phyloP scores from a whole-genome alignment of 2,113 vertebrate genomes.

The Lutjanus erythropterus region DNA sequence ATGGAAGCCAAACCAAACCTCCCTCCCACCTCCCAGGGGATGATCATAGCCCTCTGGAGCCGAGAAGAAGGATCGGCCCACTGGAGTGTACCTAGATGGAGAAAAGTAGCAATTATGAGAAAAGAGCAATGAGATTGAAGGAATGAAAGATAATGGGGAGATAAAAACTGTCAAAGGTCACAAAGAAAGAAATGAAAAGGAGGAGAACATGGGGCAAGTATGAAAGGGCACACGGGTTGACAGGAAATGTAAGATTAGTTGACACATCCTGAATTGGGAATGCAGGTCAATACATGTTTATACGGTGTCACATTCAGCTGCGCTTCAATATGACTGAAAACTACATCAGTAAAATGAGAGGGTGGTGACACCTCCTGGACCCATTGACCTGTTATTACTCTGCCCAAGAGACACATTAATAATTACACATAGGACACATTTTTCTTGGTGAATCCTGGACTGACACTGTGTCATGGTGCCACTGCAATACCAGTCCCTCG shows the following conservation, averaged over 20 bases:
- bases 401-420: constrained; percentile 41
- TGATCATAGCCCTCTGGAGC: constrained; percentile 98
- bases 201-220: not conserved
- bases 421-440: constrained; percentile 19
- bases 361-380: constrained; percentile 11
- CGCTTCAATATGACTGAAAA: constrained; percentile 29
- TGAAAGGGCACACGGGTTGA: not conserved
- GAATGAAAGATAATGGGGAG: not conserved
- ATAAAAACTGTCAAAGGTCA: not conserved
- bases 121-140: not conserved
- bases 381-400: constrained; percentile 37
- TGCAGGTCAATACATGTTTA: constrained; percentile 46
- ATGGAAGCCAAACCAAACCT: constrained; percentile 99
- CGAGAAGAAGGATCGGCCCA: constrained; percentile 99
- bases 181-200: not conserved
- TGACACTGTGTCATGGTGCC: constrained; percentile 38
- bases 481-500: not conserved
- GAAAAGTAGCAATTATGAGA: constrained; percentile 4
- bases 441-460: constrained; percentile 26
- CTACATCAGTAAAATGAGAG: constrained; percentile 43
- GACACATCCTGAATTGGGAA: constrained; percentile 37
- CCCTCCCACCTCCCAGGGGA: constrained; percentile 96
- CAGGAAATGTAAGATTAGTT: constrained; percentile 18
- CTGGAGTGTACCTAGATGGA: constrained; percentile 93
- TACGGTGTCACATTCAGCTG: constrained; percentile 6